Percentiles rank a stretch among this genome's conserved stretches.
These are phyloP conservation scores for Ictalurus punctatus DNA, from an alignment of 2,113 vertebrate species.

Conservation along the genomic window DNA sequence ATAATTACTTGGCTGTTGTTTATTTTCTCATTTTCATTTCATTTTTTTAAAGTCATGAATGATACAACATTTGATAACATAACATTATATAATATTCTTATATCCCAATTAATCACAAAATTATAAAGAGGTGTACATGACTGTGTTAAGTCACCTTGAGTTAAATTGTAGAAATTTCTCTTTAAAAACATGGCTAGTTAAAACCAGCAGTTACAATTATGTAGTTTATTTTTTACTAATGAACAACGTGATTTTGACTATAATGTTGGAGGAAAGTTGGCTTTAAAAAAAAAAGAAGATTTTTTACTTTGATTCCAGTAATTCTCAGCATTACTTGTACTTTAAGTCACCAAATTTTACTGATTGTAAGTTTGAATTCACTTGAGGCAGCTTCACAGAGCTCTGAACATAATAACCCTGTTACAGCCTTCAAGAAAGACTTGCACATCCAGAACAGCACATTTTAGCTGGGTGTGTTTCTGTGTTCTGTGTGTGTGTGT, in stretches of 20 bases:
- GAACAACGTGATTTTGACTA: not conserved
- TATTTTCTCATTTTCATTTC: not conserved
- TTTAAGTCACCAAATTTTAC: not conserved
- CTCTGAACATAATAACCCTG: conserved; percentile 27
- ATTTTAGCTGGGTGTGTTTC: conserved; percentile 31
- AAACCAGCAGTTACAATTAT: not conserved
- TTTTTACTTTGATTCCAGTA: not conserved
- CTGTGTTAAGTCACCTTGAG: not conserved
- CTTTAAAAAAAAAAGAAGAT: no score
- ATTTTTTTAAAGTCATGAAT: not conserved
- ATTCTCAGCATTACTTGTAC: not conserved
- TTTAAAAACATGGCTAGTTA: not conserved
- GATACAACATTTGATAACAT: not conserved
- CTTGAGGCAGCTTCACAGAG: not conserved
- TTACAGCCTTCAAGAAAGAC: conserved; percentile 20
- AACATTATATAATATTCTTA: not conserved
- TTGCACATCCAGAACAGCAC: conserved; percentile 42
- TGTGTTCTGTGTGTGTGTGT: not conserved
- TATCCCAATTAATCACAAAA: not conserved
- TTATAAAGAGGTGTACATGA: not conserved
- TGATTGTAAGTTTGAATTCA: conserved; percentile 6
- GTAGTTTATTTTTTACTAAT: not conserved
- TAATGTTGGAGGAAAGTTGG: not conserved
- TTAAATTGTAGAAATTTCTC: not conserved
- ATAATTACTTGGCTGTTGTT: not conserved